These are phyloP conservation scores for Triplophysa rosa DNA, from an alignment of 2,113 vertebrate genomes.

Conservation along the genomic window DNA sequence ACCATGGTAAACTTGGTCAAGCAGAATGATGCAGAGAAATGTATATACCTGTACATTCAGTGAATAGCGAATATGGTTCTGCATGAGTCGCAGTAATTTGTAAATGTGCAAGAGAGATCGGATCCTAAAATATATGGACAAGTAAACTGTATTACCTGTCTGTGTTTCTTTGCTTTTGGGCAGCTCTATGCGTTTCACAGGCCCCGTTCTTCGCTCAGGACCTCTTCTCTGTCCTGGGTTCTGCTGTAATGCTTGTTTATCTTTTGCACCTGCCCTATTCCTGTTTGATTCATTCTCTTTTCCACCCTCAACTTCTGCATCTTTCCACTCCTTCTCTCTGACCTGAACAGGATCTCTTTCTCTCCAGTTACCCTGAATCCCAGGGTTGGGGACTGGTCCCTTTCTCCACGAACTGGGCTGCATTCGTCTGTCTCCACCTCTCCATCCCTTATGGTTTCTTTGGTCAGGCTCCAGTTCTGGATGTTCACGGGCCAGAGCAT, in stretches of 20 bases:
- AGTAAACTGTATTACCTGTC: slow-evolving; percentile 78
- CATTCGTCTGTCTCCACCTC: slow-evolving; percentile 43
- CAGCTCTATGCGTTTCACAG: slow-evolving; percentile 78
- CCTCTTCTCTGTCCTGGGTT: slow-evolving; percentile 69
- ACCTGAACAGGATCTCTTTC: slow-evolving; percentile 47
- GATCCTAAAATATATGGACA: too few species aligned
- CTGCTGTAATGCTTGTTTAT: slow-evolving; percentile 69
- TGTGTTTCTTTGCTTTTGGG: slow-evolving; percentile 95
- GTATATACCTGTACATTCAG: too few species aligned
- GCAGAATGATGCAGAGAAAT: too few species aligned
- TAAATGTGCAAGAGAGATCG: background rate
- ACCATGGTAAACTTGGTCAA: background rate
- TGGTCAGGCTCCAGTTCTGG: slow-evolving; percentile 45
- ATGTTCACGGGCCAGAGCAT: slow-evolving; percentile 45
- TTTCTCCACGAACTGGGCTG: slow-evolving; percentile 67
- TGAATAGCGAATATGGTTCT: too few species aligned
- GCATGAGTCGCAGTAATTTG: too few species aligned
- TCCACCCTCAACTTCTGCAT: slow-evolving; percentile 50
- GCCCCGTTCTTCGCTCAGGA: slow-evolving; percentile 72
- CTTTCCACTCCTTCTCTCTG: slow-evolving; percentile 50
- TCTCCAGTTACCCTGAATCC: slow-evolving; percentile 69
- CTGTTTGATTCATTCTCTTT: slow-evolving; percentile 55
- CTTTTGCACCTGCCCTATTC: slow-evolving; percentile 56
- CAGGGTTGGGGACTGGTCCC: slow-evolving; percentile 67
- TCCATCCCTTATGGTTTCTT: slow-evolving; percentile 51